Evolutionary conservation across 2,888 invertebrate species (phyloP).

Genomic region (Alentia gelatinosa): DNA sequence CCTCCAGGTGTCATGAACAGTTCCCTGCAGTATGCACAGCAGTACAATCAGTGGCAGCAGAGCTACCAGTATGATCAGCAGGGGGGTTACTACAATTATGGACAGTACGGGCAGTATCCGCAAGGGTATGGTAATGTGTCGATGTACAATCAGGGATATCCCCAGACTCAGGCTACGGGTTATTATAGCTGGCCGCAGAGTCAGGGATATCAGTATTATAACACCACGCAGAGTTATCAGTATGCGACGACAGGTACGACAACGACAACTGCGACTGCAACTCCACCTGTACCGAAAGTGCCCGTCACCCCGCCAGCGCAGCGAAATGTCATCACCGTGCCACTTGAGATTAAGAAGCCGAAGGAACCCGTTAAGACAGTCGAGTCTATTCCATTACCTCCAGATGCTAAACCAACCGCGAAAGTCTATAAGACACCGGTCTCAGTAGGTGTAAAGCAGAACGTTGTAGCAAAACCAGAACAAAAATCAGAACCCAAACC

Average conservation of each 20-base stretch:
- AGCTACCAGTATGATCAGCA: not conserved
- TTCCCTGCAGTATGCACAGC: not conserved
- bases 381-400: not conserved
- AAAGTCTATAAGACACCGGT: not conserved
- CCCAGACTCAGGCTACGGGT: not conserved
- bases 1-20: not conserved
- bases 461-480: no score
- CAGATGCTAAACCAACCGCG: not conserved
- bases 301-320: not conserved
- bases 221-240: not conserved
- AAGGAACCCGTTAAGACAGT: no score
- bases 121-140: not conserved
- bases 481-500: no score
- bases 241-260: not conserved
- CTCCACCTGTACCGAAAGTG: no score
- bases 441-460: not conserved
- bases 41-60: slow-evolving; percentile 30
- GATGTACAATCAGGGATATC: not conserved
- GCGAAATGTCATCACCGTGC: not conserved
- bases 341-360: not conserved
- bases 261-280: no score
- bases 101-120: not conserved
- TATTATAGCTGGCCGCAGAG: not conserved
- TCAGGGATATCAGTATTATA: not conserved
- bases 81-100: not conserved